Percentiles rank a stretch among this genome's conserved stretches.
Evolutionary conservation across 2,888 invertebrate species (phyloP).

Genomic region (Cremastinae sp.): DNA sequence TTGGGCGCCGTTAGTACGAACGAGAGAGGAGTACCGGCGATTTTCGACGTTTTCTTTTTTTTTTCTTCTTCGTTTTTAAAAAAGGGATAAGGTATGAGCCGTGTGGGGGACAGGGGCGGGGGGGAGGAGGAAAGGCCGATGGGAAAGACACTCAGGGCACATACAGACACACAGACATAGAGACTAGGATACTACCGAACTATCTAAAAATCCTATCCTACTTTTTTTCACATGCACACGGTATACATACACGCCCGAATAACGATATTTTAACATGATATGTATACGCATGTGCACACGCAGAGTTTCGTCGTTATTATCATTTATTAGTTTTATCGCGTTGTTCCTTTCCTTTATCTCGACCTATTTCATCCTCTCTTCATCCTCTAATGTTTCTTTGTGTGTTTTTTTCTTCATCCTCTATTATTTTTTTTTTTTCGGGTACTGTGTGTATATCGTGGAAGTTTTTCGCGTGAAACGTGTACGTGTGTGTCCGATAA

Average conservation of each 20-base stretch:
- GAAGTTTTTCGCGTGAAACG: constrained; percentile 9
- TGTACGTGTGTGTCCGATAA: constrained; percentile 30
- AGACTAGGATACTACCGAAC: constrained; percentile 78
- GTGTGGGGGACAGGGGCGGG: constrained; percentile 53
- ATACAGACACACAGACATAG: constrained; percentile 75
- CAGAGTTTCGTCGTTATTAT: constrained; percentile 67
- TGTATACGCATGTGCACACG: constrained; percentile 71
- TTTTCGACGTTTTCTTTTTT: not conserved
- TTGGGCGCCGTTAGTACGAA: not conserved
- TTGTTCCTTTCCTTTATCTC: constrained; percentile 32
- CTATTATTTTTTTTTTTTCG: constrained; percentile 23
- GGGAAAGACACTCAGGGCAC: constrained; percentile 78
- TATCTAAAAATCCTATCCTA: constrained; percentile 74
- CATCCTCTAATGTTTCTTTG: constrained; percentile 4
- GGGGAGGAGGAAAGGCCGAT: constrained; percentile 66
- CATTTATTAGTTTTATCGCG: constrained; percentile 63
- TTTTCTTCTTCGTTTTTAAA: not conserved
- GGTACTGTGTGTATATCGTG: constrained; percentile 15
- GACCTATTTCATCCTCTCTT: constrained; percentile 52
- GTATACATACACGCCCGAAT: constrained; percentile 72
- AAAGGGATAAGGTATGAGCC: constrained; percentile 39
- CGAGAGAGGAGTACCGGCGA: constrained; percentile 17
- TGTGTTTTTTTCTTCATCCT: constrained; percentile 24
- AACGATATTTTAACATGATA: constrained; percentile 66
- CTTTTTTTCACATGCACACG: constrained; percentile 67